These are phyloP conservation scores for Bergia sp. DNA, from an alignment of 92 coral and sea anemone genomes.

Conservation along the genomic window DNA sequence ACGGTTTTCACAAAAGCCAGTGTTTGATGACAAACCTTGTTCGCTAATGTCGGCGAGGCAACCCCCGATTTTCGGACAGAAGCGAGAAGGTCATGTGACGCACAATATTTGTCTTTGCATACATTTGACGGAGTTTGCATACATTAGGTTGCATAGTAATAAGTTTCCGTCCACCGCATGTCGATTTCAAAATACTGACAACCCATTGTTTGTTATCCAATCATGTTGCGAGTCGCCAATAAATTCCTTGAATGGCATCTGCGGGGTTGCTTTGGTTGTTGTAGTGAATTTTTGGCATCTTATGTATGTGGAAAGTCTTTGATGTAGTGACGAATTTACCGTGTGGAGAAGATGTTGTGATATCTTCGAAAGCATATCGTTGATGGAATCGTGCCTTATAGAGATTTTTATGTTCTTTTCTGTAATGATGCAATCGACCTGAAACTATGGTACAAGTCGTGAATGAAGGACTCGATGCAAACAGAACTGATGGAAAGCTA, in stretches of 20 bases:
- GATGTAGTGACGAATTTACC: slow-evolving; percentile 24
- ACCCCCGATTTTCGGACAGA: too few species aligned
- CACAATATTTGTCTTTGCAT: not conserved
- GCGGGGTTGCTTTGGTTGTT: slow-evolving; percentile 48
- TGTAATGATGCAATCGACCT: slow-evolving; percentile 8
- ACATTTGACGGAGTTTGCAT: not conserved
- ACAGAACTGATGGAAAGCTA: slow-evolving; percentile 4
- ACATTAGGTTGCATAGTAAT: slow-evolving; percentile 27
- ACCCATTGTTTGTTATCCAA: slow-evolving; percentile 37
- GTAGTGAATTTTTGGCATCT: slow-evolving; percentile 53
- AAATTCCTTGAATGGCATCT: slow-evolving; percentile 48
- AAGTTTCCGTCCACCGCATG: not conserved
- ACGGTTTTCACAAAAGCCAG: too few species aligned
- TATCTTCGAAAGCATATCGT: slow-evolving; percentile 5
- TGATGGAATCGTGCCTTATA: not conserved
- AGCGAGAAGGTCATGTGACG: not conserved
- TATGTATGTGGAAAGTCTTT: slow-evolving; percentile 21
- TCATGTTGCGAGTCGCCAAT: slow-evolving; percentile 23
- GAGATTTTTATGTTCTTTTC: slow-evolving; percentile 17
- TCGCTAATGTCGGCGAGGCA: too few species aligned
- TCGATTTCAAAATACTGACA: slow-evolving; percentile 21
- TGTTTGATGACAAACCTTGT: too few species aligned
- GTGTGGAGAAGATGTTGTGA: slow-evolving; percentile 25
- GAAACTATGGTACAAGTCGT: slow-evolving; percentile 39
- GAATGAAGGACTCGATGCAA: slow-evolving; percentile 41